These are phyloP conservation scores for Sarotherodon lohbergeri DNA, from an alignment of 2,113 vertebrate species.

Conservation along the genomic window DNA sequence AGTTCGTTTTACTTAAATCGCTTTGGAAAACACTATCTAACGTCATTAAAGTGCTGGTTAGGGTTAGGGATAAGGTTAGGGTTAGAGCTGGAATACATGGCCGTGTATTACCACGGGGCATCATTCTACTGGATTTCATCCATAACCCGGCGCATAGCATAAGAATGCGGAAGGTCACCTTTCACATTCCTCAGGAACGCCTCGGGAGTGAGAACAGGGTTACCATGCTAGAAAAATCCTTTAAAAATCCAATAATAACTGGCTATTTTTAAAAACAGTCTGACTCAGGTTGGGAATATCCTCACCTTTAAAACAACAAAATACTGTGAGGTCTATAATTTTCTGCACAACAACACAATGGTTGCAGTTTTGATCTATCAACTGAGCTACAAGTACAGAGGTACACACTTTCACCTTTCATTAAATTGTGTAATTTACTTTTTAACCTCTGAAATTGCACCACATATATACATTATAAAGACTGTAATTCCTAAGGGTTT, in stretches of 20 bases:
- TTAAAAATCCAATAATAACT: accelerated
- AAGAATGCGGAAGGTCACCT: not conserved
- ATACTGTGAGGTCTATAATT: not conserved
- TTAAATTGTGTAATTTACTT: not conserved
- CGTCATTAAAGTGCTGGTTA: not conserved
- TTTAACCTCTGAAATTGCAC: not conserved
- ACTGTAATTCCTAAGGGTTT: not conserved
- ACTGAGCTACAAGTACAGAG: not conserved
- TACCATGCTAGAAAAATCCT: not conserved
- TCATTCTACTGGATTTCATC: not conserved
- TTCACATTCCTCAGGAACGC: not conserved
- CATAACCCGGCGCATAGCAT: not conserved
- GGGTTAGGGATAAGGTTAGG: not conserved
- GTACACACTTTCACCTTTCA: not conserved
- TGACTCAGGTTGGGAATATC: not conserved
- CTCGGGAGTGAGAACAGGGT: not conserved
- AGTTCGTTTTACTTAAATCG: not conserved
- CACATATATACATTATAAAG: accelerated
- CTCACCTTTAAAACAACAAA: not conserved
- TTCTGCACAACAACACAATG: not conserved
- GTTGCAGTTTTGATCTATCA: not conserved
- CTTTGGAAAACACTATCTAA: not conserved
- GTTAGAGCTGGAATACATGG: not conserved
- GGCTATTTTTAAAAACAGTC: accelerated
- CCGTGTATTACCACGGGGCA: not conserved